Percentiles rank a stretch among this genome's conserved stretches.
Evolutionary conservation across 1,140 invertebrate species (phyloP).

Genomic region (Bombus consobrinus): DNA sequence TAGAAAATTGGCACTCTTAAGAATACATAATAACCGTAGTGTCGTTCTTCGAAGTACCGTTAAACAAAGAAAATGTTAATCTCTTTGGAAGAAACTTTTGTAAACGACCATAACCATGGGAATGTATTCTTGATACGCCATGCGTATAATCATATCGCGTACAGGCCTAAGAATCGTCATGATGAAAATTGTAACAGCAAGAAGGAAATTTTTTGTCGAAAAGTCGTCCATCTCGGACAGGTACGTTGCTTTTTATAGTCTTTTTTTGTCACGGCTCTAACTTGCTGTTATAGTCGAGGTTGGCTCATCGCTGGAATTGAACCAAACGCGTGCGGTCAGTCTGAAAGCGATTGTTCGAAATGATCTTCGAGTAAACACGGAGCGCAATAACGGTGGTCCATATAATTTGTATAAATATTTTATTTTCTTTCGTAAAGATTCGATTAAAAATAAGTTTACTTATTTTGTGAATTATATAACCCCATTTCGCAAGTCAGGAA

Average conservation of each 20-base stretch:
- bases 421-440: conserved; percentile 46
- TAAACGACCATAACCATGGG: background rate
- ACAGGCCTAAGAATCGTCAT: conserved; percentile 33
- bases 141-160: background rate
- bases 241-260: conserved; percentile 57
- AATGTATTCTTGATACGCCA: background rate
- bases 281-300: conserved; percentile 40
- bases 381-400: conserved; percentile 11
- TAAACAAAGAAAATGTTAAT: background rate
- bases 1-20: background rate
- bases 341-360: conserved; percentile 35
- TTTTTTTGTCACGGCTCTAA: conserved; percentile 37
- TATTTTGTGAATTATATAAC: conserved; percentile 42
- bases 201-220: conserved; percentile 16
- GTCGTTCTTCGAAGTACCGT: conserved; percentile 1
- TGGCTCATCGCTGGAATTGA: conserved; percentile 43
- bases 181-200: conserved; percentile 56
- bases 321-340: conserved; percentile 30
- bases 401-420: conserved; percentile 42
- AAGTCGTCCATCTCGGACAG: conserved; percentile 31
- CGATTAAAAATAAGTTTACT: conserved; percentile 50
- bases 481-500: conserved; percentile 14
- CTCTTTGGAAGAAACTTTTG: background rate
- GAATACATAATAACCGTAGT: background rate
- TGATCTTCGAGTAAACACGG: conserved; percentile 3